phyloP scores from a whole-genome alignment of 2,888 invertebrate genomes.

The Xanthia icteritia region DNA sequence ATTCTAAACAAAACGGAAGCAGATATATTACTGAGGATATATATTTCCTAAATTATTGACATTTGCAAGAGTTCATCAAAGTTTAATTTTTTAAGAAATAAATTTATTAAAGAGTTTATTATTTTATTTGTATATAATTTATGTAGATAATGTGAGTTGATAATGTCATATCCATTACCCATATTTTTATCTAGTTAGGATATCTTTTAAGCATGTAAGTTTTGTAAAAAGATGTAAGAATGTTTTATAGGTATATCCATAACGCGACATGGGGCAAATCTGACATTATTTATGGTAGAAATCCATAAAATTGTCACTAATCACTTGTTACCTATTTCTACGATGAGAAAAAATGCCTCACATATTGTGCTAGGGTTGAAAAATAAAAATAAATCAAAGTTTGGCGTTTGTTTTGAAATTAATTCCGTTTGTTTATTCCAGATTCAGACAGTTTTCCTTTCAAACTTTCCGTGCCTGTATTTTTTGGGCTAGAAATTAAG shows the following conservation, averaged over 20 bases:
- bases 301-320: background rate
- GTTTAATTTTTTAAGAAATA: background rate
- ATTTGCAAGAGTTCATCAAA: background rate
- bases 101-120: background rate
- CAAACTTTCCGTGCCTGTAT: no score
- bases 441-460: background rate
- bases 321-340: background rate
- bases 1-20: background rate
- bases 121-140: no score
- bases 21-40: no score
- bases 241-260: background rate
- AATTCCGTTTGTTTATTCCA: slow-evolving; percentile 26
- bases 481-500: background rate
- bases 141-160: no score
- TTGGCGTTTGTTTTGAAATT: slow-evolving; percentile 10
- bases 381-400: slow-evolving; percentile 4
- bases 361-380: background rate
- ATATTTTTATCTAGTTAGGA: background rate
- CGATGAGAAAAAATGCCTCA: no score
- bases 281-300: background rate
- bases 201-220: background rate
- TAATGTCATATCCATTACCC: background rate
- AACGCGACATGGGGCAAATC: background rate
- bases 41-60: no score
- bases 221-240: background rate